These are phyloP conservation scores for Indri indri DNA, from an alignment of 2,113 vertebrate species.

Conservation along the genomic window DNA sequence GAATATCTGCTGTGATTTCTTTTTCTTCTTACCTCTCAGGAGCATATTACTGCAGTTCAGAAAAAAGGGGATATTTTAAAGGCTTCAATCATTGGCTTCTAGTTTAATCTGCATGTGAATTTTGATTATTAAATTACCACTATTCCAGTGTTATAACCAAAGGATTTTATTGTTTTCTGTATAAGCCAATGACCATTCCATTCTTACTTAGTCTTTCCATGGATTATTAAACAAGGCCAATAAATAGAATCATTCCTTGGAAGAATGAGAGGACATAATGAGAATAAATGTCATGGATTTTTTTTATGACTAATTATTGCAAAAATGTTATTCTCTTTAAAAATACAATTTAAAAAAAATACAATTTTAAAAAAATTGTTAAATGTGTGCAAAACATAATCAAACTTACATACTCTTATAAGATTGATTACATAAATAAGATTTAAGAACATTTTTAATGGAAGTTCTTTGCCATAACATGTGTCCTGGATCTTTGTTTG, in stretches of 20 bases:
- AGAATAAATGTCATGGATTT: not conserved
- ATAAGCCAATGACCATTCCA: not conserved
- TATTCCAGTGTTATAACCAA: not conserved
- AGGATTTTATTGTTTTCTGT: not conserved
- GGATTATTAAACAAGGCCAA: not conserved
- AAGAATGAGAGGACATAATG: not conserved
- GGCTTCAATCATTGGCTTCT: not conserved
- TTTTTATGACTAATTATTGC: not conserved
- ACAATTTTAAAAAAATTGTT: no score
- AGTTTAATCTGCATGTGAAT: not conserved
- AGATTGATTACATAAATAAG: not conserved
- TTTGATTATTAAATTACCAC: not conserved
- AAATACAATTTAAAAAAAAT: no score
- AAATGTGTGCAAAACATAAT: not conserved
- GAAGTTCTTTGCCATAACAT: not conserved
- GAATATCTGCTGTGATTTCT: not conserved
- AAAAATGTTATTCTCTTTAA: not conserved
- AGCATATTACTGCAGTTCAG: not conserved
- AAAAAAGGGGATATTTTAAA: not conserved
- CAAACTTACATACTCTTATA: not conserved
- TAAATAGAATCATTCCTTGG: not conserved
- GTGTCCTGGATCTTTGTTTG: not conserved
- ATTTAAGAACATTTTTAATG: conserved; percentile 23
- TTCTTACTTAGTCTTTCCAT: not conserved
- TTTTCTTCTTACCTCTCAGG: not conserved